Conservation (phyloP, 1,140 invertebrate species). For the Heliothis virescens region DNA sequence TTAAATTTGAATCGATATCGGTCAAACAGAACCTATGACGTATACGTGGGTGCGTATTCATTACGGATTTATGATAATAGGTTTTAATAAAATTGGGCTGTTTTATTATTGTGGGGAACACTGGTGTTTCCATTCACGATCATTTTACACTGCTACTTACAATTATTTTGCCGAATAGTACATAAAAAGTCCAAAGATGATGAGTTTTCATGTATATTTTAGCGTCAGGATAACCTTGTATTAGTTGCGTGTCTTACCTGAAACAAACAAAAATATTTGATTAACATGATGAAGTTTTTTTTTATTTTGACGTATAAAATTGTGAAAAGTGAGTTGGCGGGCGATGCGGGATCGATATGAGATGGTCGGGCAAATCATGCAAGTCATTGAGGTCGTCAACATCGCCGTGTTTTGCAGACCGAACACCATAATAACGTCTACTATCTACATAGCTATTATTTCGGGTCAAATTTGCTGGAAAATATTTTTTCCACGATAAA, state of each 20-base stretch:
- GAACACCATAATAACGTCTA: conserved; percentile 70
- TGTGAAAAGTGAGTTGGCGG: conserved; percentile 61
- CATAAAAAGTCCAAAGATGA: background rate
- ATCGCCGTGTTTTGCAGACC: conserved; percentile 72
- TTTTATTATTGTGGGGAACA: conserved; percentile 5
- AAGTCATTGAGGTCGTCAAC: conserved; percentile 82
- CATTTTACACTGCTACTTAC: background rate
- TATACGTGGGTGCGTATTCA: conserved; percentile 46
- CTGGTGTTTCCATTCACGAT: background rate
- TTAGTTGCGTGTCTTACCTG: conserved; percentile 66
- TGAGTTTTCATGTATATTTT: conserved; percentile 1
- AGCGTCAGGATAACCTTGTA: background rate
- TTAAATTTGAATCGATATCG: conserved; percentile 55
- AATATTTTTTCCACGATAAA: conserved; percentile 49
- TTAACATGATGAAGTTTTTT: conserved; percentile 54
- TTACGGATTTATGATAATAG: conserved; percentile 62
- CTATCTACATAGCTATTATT: conserved; percentile 50
- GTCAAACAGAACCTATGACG: conserved; percentile 44
- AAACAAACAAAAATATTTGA: conserved; percentile 65
- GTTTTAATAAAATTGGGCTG: conserved; percentile 54
- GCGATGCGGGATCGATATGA: conserved; percentile 69
- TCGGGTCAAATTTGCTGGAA: conserved; percentile 40
- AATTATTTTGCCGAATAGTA: background rate
- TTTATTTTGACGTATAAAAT: conserved; percentile 54
- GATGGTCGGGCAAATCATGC: conserved; percentile 71